phyloP scores from a whole-genome alignment of 2,113 vertebrate species.

The Motacilla alba region DNA sequence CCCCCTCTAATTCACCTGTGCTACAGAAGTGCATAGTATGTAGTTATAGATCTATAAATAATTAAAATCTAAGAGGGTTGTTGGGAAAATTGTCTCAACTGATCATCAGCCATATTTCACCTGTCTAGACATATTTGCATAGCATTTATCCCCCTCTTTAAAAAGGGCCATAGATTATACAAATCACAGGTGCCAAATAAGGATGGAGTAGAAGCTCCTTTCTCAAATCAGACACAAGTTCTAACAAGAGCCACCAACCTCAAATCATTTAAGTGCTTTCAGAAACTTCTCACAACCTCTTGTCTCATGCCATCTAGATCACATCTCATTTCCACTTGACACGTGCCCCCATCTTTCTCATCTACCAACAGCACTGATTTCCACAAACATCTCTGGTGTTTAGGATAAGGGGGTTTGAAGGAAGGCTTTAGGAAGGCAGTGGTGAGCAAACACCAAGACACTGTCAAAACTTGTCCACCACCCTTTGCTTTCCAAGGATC shows the following conservation, averaged over 20 bases:
- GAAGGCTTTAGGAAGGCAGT: not conserved
- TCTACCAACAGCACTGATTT: not conserved
- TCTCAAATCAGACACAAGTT: not conserved
- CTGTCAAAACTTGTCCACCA: not conserved
- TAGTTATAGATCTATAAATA: not conserved
- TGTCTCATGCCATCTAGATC: not conserved
- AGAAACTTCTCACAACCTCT: not conserved
- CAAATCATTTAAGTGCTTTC: not conserved
- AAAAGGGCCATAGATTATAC: not conserved
- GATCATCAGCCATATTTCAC: slow-evolving; percentile 6
- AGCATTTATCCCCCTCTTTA: not conserved
- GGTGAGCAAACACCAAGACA: not conserved
- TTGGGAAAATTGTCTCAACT: not conserved
- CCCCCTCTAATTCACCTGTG: not conserved
- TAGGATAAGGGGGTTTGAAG: not conserved
- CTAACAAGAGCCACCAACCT: not conserved
- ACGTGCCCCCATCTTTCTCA: not conserved
- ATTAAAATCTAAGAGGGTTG: not conserved
- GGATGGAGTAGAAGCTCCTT: not conserved
- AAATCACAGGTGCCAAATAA: not conserved
- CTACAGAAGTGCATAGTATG: not conserved
- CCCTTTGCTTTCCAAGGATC: not conserved
- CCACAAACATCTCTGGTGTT: not conserved
- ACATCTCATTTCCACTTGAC: not conserved
- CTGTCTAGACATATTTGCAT: not conserved